Conservation (phyloP, 2,888 invertebrate genomes). For the Cylindroiulus punctatus region DNA sequence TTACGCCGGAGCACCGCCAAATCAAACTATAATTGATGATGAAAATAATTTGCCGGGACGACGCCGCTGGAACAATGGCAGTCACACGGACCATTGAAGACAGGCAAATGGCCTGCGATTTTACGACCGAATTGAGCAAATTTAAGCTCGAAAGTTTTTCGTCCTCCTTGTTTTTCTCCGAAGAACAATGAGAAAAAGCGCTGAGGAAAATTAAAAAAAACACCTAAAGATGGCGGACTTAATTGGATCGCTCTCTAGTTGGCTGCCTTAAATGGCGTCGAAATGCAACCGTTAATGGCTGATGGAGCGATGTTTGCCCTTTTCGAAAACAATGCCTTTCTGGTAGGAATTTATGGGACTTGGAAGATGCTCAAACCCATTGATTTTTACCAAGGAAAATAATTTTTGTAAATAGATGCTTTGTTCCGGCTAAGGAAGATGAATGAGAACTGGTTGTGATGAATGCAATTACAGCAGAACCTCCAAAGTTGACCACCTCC, state of each 20-base stretch:
- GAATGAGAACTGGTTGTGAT: neutral
- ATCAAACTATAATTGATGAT: constrained; percentile 30
- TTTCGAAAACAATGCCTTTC: constrained; percentile 44
- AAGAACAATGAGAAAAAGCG: neutral
- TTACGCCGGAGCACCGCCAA: neutral
- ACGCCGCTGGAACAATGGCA: neutral
- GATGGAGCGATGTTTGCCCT: constrained; percentile 19
- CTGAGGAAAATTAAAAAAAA: neutral
- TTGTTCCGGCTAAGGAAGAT: neutral
- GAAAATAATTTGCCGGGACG: constrained; percentile 11
- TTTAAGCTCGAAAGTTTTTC: neutral
- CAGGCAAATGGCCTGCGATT: neutral
- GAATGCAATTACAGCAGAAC: no score
- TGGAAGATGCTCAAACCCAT: neutral
- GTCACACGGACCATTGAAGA: constrained; percentile 26
- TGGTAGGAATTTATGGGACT: neutral
- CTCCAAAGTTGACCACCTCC: no score
- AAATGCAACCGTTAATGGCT: constrained; percentile 40
- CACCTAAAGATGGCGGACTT: constrained; percentile 13
- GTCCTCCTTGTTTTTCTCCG: neutral
- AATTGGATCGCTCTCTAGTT: constrained; percentile 2
- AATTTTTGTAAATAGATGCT: neutral
- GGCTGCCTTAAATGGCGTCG: constrained; percentile 31
- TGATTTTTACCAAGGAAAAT: no score
- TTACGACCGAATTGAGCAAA: neutral